These are phyloP conservation scores for Sebastolobus alascanus DNA, from an alignment of 2,797 vertebrate species.

Conservation along the genomic window DNA sequence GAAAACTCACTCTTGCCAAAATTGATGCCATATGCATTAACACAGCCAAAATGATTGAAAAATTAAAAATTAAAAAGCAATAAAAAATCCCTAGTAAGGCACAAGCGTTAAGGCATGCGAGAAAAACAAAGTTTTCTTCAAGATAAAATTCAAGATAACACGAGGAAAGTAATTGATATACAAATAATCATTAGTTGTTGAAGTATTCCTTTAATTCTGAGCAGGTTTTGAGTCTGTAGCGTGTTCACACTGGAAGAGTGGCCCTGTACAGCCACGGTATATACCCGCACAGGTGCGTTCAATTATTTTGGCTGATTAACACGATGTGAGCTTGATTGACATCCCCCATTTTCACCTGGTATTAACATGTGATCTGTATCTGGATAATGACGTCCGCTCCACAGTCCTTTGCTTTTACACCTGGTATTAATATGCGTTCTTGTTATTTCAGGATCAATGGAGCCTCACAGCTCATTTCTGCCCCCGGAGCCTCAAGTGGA, in stretches of 20 bases:
- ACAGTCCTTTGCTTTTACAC: neutral
- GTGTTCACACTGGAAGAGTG: neutral
- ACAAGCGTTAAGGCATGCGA: neutral
- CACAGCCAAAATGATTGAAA: too few relatives aligned
- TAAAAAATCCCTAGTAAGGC: neutral
- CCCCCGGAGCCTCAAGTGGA: neutral
- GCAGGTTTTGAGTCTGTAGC: neutral
- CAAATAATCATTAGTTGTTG: neutral
- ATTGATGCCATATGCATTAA: too few relatives aligned
- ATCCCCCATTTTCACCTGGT: neutral
- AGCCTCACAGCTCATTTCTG: conserved; percentile 1
- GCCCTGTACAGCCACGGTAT: neutral
- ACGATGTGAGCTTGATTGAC: neutral
- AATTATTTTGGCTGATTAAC: neutral
- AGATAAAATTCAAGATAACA: too few relatives aligned
- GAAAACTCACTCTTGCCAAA: neutral
- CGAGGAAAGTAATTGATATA: neutral
- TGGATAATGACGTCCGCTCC: neutral
- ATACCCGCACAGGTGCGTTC: neutral
- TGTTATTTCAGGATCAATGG: neutral
- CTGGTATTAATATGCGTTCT: neutral
- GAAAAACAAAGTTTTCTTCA: too few relatives aligned
- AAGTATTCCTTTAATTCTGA: too few relatives aligned
- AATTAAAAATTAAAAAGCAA: neutral
- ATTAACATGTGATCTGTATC: neutral